Evolutionary conservation across 1,140 invertebrate species (phyloP), one percentile per base, ranked within the genome.

Genomic region (Popillia japonica): DNA sequence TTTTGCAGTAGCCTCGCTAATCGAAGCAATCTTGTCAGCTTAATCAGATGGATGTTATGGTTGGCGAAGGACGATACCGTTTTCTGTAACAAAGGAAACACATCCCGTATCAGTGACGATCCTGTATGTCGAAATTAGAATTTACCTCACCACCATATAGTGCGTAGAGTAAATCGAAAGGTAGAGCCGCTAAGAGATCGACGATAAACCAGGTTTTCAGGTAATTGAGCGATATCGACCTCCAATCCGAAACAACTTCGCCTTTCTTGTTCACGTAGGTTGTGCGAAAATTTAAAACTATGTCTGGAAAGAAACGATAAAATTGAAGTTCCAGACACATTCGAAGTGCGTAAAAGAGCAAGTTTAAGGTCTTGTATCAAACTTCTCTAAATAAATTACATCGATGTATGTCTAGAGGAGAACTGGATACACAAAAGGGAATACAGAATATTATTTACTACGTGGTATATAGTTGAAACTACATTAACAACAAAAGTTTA

Each of bases 231-330:
- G 95, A 95, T 85, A 98, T 97, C 82, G 92, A 90, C 87, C 93
- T 94, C 61, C 94, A 94, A 86, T 97, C 94, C 59, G 96, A 98
- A 41, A 99, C 97, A 8, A 99, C 97, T 89, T 99, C 98, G 77
- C 99, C 98, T 88, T 99, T 99, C 84, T 95, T 95, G 88, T 96
- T 99, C 72, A 99, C 98, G 87, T 97, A 99, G 22, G 98, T 99
- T 76, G 98, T 99, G 76, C 98, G 93, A 88, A 99, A 99, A 89
- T 99, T 99, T 79, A 99, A 92, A 81, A 98, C 89, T 87, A 99
- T 99, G 91, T 99, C 98, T 95, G 93, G 84, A 88, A 91, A 88
- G 86, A 90, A 20, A 74, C 34, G 41, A 27, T 74, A 74, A 74
- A 23, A 27, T 14, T 2, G 4, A 20, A 42, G 17, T 74, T 34